These are phyloP conservation scores for Sebastes minor DNA, from an alignment of 2,797 vertebrate species.

Conservation along the genomic window DNA sequence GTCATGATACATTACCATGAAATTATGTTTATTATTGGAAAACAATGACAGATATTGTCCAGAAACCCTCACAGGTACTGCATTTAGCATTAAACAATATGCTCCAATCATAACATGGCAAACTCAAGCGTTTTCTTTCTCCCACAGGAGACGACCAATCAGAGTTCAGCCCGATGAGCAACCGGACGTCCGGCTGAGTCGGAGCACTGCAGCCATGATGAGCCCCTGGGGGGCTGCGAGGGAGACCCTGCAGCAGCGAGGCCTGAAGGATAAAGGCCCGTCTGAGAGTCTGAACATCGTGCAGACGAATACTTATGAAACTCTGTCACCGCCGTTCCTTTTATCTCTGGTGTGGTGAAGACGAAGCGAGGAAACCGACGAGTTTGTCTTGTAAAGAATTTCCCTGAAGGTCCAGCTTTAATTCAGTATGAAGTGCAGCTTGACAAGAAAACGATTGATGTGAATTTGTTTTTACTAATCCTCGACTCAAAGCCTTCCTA, in stretches of 20 bases:
- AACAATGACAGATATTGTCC: too few relatives aligned
- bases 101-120: too few relatives aligned
- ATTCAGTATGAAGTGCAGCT: too few relatives aligned
- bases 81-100: too few relatives aligned
- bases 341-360: background rate
- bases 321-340: background rate
- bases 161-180: constrained; percentile 2
- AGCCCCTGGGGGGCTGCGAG: constrained; percentile 3
- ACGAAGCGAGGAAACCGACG: background rate
- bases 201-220: background rate
- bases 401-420: too few relatives aligned
- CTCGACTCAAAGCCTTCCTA: constrained; percentile 6
- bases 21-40: too few relatives aligned
- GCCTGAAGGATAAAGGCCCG: background rate
- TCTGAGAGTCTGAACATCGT: background rate
- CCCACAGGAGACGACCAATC: constrained; percentile 21
- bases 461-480: background rate
- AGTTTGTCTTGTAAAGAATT: too few relatives aligned
- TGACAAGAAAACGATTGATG: background rate
- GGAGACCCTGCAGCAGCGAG: background rate
- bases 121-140: background rate
- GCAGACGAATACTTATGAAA: background rate
- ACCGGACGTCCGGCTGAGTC: accelerated
- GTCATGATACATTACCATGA: too few relatives aligned
- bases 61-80: too few relatives aligned